Evolutionary conservation across 2,888 invertebrate species (phyloP).

Genomic region (Odontocolon sp.): DNA sequence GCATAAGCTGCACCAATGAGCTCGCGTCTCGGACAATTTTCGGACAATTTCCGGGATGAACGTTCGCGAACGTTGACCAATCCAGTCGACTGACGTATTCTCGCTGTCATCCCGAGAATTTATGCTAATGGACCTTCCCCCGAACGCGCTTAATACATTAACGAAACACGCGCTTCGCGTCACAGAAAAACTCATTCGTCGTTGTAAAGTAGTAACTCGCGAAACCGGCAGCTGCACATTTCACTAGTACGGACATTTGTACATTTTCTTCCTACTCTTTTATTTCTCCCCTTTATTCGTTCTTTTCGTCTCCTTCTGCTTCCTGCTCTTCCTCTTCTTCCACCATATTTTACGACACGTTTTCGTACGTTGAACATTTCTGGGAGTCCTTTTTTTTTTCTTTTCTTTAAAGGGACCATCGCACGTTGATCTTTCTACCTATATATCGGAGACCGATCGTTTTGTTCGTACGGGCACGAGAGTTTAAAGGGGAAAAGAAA

Average conservation of each 20-base stretch:
- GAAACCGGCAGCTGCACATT: conserved; percentile 64
- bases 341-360: conserved; percentile 18
- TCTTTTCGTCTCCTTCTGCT: conserved; percentile 23
- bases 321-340: conserved; percentile 36
- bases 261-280: conserved; percentile 59
- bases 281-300: conserved; percentile 48
- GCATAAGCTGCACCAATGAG: conserved; percentile 61
- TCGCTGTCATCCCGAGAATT: conserved; percentile 6
- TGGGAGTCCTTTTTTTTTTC: conserved; percentile 22
- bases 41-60: conserved; percentile 70
- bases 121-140: conserved; percentile 21
- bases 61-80: conserved; percentile 61
- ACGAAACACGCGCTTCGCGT: conserved; percentile 40
- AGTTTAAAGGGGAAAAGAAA: conserved; percentile 51
- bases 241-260: conserved; percentile 47
- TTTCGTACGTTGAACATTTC: conserved; percentile 41
- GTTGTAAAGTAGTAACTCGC: conserved; percentile 43
- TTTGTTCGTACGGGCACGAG: conserved; percentile 18
- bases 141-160: conserved; percentile 28
- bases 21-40: conserved; percentile 3
- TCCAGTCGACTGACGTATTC: conserved; percentile 19
- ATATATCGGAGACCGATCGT: conserved; percentile 20
- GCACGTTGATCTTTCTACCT: conserved; percentile 8
- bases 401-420: conserved; percentile 32
- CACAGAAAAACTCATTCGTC: conserved; percentile 65